phyloP scores from a whole-genome alignment of 2,797 vertebrate species.

The Pipistrellus pygmaeus region DNA sequence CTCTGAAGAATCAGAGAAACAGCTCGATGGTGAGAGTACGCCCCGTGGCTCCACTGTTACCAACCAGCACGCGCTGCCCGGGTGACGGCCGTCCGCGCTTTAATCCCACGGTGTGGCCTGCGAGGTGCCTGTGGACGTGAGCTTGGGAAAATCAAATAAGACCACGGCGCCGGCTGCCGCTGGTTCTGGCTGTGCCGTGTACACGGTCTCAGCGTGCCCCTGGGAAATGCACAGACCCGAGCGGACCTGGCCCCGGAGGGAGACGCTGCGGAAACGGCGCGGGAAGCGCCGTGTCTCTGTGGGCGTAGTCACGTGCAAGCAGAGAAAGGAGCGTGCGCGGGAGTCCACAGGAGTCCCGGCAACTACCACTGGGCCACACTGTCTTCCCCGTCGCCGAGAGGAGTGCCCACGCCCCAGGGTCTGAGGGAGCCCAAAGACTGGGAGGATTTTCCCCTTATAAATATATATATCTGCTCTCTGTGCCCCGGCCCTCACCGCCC shows the following conservation, averaged over 20 bases:
- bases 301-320: constrained; percentile 60
- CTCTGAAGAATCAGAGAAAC: constrained; percentile 56
- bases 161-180: constrained; percentile 65
- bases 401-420: not conserved
- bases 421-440: not conserved
- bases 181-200: constrained; percentile 70
- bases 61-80: constrained; percentile 51
- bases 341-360: constrained; percentile 12
- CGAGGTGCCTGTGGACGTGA: constrained; percentile 56
- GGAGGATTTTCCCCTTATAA: not conserved
- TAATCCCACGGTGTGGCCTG: constrained; percentile 54
- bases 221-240: constrained; percentile 75
- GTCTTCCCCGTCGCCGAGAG: constrained; percentile 40
- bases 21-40: constrained; percentile 5
- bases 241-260: constrained; percentile 68
- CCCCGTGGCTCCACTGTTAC: not conserved
- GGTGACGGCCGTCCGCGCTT: not conserved
- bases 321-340: not conserved
- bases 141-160: constrained; percentile 76
- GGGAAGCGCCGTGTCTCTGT: constrained; percentile 62
- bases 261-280: constrained; percentile 65
- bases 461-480: constrained; percentile 46
- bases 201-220: constrained; percentile 76
- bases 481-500: not conserved
- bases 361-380: not conserved